These are phyloP conservation scores for Heliconius eleuchia DNA, from an alignment of 1,140 invertebrate genomes.

Conservation along the genomic window DNA sequence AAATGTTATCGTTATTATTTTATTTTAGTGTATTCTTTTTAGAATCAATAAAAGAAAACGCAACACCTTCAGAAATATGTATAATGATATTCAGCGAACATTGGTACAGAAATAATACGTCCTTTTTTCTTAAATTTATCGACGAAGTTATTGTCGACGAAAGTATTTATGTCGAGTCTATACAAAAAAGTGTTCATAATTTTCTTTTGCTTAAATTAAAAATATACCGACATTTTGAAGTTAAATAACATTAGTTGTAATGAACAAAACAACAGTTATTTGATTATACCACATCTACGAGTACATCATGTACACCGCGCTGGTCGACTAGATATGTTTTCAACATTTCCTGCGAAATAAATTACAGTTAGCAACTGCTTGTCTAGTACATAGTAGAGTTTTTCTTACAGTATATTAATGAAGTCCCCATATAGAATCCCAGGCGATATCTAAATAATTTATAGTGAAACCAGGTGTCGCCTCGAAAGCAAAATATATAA, in stretches of 20 bases:
- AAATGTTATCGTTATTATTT: no score
- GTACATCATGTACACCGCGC: background rate
- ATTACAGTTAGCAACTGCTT: slow-evolving; percentile 49
- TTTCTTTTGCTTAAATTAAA: no score
- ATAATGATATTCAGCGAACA: no score
- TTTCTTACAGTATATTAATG: slow-evolving; percentile 75
- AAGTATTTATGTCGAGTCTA: no score
- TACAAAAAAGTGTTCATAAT: no score
- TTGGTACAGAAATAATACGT: no score
- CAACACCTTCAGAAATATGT: no score
- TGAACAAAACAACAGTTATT: background rate
- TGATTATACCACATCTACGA: background rate
- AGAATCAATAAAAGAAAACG: no score
- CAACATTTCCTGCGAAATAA: slow-evolving; percentile 53
- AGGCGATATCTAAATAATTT: slow-evolving; percentile 75
- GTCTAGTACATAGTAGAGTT: slow-evolving; percentile 43
- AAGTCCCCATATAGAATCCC: slow-evolving; percentile 65
- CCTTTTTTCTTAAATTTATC: no score
- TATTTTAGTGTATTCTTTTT: no score
- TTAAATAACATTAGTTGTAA: background rate
- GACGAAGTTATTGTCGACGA: no score
- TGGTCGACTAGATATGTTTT: slow-evolving; percentile 44
- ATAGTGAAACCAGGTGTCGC: slow-evolving; percentile 62
- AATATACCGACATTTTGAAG: background rate
- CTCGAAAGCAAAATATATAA: slow-evolving; percentile 45